phyloP scores from a whole-genome alignment of 1,140 invertebrate species.

The Drosophila pseudoananassae region DNA sequence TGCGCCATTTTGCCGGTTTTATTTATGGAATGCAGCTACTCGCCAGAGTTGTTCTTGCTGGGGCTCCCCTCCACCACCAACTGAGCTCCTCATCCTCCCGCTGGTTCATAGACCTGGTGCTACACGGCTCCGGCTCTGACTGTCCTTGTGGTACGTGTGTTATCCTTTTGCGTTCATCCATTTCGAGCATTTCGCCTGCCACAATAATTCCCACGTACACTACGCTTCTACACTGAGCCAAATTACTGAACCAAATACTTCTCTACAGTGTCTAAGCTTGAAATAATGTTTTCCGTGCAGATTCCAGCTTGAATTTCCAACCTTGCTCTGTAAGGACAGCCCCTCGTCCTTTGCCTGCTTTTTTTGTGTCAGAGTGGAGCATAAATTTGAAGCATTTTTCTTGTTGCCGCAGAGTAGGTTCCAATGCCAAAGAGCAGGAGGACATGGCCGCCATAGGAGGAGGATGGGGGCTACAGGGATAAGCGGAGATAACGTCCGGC shows the following conservation, averaged over 20 bases:
- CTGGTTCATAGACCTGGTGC: background rate
- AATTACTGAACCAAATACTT: background rate
- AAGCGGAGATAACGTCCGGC: constrained; percentile 58
- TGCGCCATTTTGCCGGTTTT: constrained; percentile 79
- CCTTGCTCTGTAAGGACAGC: constrained; percentile 41
- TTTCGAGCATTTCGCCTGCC: constrained; percentile 66
- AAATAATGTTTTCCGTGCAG: constrained; percentile 9
- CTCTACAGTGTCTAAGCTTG: no score
- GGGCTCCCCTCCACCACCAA: constrained; percentile 1
- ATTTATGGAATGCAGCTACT: constrained; percentile 81
- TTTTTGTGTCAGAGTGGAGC: constrained; percentile 55
- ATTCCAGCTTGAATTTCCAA: constrained; percentile 30
- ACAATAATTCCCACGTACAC: constrained; percentile 76
- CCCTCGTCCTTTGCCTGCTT: constrained; percentile 12
- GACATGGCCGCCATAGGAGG: constrained; percentile 1
- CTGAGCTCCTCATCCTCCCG: background rate
- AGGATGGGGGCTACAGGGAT: constrained; percentile 23
- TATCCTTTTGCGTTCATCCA: constrained; percentile 68
- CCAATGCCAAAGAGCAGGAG: constrained; percentile 14
- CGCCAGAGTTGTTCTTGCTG: constrained; percentile 36
- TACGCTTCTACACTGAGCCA: constrained; percentile 1
- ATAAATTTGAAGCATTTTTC: constrained; percentile 78
- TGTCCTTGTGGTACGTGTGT: constrained; percentile 61
- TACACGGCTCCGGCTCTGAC: constrained; percentile 4
- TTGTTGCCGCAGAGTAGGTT: constrained; percentile 47